Conservation (phyloP, 2,888 invertebrate species). For the Sipha maydis region DNA sequence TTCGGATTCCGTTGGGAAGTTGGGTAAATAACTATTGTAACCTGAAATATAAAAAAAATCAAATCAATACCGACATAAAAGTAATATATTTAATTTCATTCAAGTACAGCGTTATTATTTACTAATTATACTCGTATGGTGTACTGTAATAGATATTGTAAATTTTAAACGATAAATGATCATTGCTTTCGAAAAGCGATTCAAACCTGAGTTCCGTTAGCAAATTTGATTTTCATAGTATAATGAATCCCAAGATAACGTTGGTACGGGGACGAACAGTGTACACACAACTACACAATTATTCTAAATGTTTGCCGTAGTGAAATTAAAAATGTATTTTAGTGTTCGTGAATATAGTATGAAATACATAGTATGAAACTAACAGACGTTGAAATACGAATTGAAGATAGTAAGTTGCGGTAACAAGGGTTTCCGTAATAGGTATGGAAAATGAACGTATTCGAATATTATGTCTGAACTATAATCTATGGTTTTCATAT, state of each 20-base stretch:
- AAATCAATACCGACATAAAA: background rate
- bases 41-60: constrained; percentile 28
- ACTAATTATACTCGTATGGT: too few relatives aligned
- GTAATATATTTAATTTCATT: background rate
- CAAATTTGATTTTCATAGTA: too few relatives aligned
- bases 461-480: background rate
- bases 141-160: too few relatives aligned
- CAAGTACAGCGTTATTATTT: too few relatives aligned
- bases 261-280: background rate
- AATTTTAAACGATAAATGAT: too few relatives aligned
- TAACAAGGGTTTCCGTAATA: background rate
- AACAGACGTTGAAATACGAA: background rate
- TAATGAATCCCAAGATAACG: too few relatives aligned
- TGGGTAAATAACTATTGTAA: constrained; percentile 57
- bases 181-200: background rate
- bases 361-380: too few relatives aligned
- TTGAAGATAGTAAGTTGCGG: too few relatives aligned
- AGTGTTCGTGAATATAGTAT: background rate
- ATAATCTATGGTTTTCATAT: background rate
- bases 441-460: too few relatives aligned
- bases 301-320: background rate
- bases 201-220: background rate
- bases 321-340: background rate
- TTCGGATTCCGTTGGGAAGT: constrained; percentile 44
- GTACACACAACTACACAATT: background rate